Conservation (phyloP, 2,113 vertebrate species). For the Emydura subglobosa region DNA sequence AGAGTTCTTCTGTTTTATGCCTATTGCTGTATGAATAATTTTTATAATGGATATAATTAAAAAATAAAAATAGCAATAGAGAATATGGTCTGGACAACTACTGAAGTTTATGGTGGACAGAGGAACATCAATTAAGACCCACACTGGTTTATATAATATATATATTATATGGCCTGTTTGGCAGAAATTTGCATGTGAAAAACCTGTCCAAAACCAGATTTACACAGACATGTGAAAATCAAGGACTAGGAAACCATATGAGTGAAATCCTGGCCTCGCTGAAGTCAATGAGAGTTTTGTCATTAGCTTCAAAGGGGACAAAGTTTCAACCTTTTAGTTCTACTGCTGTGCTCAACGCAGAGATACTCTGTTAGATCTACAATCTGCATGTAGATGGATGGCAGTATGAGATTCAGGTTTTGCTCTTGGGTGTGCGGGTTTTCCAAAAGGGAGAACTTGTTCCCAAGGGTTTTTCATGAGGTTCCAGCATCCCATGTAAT, state of each 20-base stretch:
- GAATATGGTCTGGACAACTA: not conserved
- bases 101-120: not conserved
- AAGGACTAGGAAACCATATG: not conserved
- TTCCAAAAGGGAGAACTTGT: slow-evolving; percentile 1
- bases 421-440: not conserved
- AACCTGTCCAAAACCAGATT: not conserved
- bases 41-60: not conserved
- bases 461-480: not conserved
- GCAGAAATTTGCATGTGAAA: not conserved
- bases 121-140: not conserved
- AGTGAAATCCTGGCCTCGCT: not conserved
- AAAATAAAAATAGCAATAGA: not conserved
- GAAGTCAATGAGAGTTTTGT: not conserved
- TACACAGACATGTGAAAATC: not conserved
- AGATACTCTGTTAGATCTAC: rapidly evolving
- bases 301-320: not conserved
- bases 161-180: not conserved
- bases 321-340: not conserved
- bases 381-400: not conserved
- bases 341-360: not conserved
- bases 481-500: not conserved
- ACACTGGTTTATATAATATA: not conserved
- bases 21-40: not conserved
- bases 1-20: rapidly evolving
- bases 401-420: not conserved